Evolutionary conservation across 1,140 invertebrate species (phyloP).

Genomic region (Oreohelix idahoensis): DNA sequence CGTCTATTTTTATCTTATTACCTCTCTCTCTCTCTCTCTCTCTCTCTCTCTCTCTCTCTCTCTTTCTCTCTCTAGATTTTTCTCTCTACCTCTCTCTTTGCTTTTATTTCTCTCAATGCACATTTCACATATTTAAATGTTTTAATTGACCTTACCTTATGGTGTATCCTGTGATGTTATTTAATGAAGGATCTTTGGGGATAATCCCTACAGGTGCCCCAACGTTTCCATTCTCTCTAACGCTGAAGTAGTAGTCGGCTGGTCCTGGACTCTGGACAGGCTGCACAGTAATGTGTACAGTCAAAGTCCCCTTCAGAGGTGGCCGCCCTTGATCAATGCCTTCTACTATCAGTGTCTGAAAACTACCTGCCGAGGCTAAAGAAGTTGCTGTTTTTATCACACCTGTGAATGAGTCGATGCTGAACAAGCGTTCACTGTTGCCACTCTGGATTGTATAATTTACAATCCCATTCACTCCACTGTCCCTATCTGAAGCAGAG

Average conservation of each 20-base stretch:
- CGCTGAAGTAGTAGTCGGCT: background rate
- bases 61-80: no score
- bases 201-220: constrained; percentile 21
- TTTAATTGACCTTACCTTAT: constrained; percentile 15
- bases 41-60: no score
- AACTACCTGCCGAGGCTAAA: background rate
- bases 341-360: background rate
- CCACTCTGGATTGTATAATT: constrained; percentile 24
- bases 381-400: constrained; percentile 2
- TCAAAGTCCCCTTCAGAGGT: constrained; percentile 7
- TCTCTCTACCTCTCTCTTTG: no score
- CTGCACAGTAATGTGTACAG: background rate
- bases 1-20: no score
- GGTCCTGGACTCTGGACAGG: background rate
- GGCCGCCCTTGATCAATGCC: background rate
- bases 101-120: no score
- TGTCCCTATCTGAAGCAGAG: constrained; percentile 19
- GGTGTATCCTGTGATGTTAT: background rate
- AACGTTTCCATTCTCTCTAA: constrained; percentile 2
- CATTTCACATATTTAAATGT: no score
- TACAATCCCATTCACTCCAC: background rate
- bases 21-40: no score
- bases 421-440: constrained; percentile 22
- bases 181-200: background rate
- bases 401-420: constrained; percentile 19